Evolutionary conservation across 2,888 invertebrate genomes (phyloP), one percentile per base, ranked within the genome.

Genomic region (Thyatira batis): DNA sequence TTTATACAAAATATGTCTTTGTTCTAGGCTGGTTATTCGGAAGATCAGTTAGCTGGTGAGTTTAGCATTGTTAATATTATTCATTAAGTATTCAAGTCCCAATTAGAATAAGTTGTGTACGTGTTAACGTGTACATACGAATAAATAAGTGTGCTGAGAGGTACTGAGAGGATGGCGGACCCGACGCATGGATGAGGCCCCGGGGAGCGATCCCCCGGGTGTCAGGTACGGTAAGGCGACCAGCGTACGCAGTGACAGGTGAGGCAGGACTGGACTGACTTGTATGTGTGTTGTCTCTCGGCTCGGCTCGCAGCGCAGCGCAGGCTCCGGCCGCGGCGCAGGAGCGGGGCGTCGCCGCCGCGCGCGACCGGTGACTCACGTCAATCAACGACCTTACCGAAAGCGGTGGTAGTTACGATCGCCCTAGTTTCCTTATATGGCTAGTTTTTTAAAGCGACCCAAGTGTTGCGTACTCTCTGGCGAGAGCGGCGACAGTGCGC

Each of bases 21-120:
- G 62, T 94, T 94, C 58, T 93, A 97, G 97, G 96, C 96, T 77
- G 96, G 96, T 81, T 97, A 97, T 89, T 95, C 96, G 45, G 97
- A 97, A 93, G 97, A 97, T 93, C 97, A 97, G 94, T 94, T 97
- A 93, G 96, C 97, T 87, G 97, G 97, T 97, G 93, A 96, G 96
- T 95, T n/a, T n/a, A n/a, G n/a, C n/a, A n/a, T n/a, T 76, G 63
- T 62, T 55, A 73, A 71, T 82, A 78, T 69, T 70, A 72, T 67
- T 20, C 25, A 13, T 49, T 10, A n/a, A n/a, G n/a, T n/a, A n/a
- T n/a, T n/a, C n/a, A n/a, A n/a, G 13, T 33, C 0, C 9, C 13
- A n/a, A 17, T 39, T 39, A 17, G 39, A 39, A 39, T 39, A 17
- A 13, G 8, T 33, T 13, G 39, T 17, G 13, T 17, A 3, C 30